Conservation (phyloP, 1,140 invertebrate species). For the Leucophenga varia region DNA sequence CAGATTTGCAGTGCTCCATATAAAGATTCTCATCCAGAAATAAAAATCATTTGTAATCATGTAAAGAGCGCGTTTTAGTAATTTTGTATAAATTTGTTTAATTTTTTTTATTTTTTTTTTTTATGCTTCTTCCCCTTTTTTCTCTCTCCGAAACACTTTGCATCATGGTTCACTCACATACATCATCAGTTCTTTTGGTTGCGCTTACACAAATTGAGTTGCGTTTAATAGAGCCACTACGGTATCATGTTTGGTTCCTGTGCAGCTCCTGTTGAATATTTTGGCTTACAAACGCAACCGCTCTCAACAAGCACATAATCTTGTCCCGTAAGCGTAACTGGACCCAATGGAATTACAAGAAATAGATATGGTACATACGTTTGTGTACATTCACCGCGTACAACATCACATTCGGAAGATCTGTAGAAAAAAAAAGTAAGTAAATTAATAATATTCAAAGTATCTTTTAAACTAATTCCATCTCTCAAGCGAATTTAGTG, state of each 20-base stretch:
- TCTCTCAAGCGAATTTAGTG: too few species aligned
- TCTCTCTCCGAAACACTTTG: too few species aligned
- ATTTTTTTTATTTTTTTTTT: too few species aligned
- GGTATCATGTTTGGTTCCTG: slow-evolving; percentile 59
- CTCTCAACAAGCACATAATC: slow-evolving; percentile 91
- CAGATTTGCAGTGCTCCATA: too few species aligned
- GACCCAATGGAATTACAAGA: slow-evolving; percentile 84
- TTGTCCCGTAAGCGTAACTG: slow-evolving; percentile 86
- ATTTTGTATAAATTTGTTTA: too few species aligned
- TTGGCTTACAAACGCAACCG: slow-evolving; percentile 87
- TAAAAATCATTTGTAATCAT: too few species aligned
- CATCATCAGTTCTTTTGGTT: slow-evolving; percentile 52
- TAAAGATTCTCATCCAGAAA: too few species aligned
- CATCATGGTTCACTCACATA: too few species aligned
- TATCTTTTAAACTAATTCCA: too few species aligned
- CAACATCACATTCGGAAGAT: slow-evolving; percentile 82
- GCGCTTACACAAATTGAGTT: slow-evolving; percentile 19
- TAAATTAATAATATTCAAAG: too few species aligned
- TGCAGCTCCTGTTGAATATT: slow-evolving; percentile 63
- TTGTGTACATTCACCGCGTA: slow-evolving; percentile 86
- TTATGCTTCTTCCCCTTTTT: too few species aligned
- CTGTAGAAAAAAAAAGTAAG: slow-evolving; percentile 57
- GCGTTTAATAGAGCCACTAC: slow-evolving; percentile 28
- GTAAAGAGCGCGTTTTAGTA: too few species aligned
- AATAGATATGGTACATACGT: slow-evolving; percentile 91